Evolutionary conservation across 2,888 invertebrate species (phyloP).

Genomic region (Cacoxenus indagator): DNA sequence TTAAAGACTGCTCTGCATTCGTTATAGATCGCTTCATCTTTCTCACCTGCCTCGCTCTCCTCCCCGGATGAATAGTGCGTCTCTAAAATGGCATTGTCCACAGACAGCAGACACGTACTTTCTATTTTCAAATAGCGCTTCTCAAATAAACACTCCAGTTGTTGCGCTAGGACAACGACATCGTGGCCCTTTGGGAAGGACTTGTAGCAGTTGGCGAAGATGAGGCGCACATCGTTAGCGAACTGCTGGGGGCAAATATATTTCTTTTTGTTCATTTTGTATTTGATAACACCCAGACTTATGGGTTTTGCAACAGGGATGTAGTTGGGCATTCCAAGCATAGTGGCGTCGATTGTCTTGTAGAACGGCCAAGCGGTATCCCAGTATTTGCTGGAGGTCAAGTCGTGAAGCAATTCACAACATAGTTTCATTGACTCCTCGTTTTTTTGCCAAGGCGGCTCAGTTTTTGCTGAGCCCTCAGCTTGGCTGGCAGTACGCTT

Average conservation of each 20-base stretch:
- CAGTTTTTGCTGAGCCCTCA: too few relatives aligned
- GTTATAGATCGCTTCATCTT: too few relatives aligned
- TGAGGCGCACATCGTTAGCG: slow-evolving; percentile 91
- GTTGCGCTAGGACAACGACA: slow-evolving; percentile 95
- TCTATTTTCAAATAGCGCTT: slow-evolving; percentile 94
- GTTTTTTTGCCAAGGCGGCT: slow-evolving; percentile 73
- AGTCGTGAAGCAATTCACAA: slow-evolving; percentile 88
- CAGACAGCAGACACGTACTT: slow-evolving; percentile 74
- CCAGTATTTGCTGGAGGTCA: slow-evolving; percentile 89
- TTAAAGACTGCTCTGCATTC: too few relatives aligned
- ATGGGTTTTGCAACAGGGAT: slow-evolving; percentile 97
- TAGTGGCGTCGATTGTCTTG: slow-evolving; percentile 95
- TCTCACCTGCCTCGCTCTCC: neutral
- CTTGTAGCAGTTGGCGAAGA: slow-evolving; percentile 97
- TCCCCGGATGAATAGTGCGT: neutral
- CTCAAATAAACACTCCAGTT: slow-evolving; percentile 95
- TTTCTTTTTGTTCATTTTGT: slow-evolving; percentile 92
- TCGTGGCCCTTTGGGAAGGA: slow-evolving; percentile 97
- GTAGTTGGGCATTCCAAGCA: slow-evolving; percentile 92
- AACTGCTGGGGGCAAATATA: slow-evolving; percentile 92
- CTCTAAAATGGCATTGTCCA: neutral
- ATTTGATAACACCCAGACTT: slow-evolving; percentile 95
- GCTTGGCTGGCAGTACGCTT: too few relatives aligned
- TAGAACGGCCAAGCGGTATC: slow-evolving; percentile 98
- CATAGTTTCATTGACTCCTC: slow-evolving; percentile 86